Evolutionary conservation across 92 coral and sea anemone genomes (phyloP).

Genomic region (Muricea muricata): DNA sequence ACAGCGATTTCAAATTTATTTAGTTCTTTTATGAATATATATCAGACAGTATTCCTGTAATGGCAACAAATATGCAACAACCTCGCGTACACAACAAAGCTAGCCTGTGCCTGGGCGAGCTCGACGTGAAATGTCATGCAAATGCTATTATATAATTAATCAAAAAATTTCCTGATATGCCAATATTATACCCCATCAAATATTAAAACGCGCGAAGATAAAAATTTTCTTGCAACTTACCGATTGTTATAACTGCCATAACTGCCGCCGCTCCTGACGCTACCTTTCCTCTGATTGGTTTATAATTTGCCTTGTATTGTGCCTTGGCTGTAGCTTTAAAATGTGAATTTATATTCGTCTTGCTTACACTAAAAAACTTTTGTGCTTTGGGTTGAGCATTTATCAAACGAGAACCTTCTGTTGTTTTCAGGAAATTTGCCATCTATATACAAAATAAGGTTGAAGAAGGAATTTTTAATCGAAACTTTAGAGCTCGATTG

Average conservation of each 20-base stretch:
- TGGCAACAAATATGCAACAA: too few relatives aligned
- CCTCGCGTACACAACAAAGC: too few relatives aligned
- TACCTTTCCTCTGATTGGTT: constrained; percentile 42
- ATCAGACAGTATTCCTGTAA: too few relatives aligned
- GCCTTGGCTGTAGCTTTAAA: constrained; percentile 62
- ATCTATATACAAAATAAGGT: constrained; percentile 48
- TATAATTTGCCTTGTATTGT: constrained; percentile 54
- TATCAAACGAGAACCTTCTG: constrained; percentile 61
- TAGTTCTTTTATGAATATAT: too few relatives aligned
- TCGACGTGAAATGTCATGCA: too few relatives aligned
- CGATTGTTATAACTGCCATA: constrained; percentile 30
- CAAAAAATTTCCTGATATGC: too few relatives aligned
- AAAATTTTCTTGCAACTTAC: too few relatives aligned
- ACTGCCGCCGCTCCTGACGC: constrained; percentile 40
- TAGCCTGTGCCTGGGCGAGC: too few relatives aligned
- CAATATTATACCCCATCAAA: too few relatives aligned
- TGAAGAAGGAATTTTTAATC: neutral
- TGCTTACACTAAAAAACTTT: constrained; percentile 66
- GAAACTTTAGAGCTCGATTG: neutral
- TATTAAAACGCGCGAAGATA: too few relatives aligned
- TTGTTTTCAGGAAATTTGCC: constrained; percentile 61
- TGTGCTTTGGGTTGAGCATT: constrained; percentile 63
- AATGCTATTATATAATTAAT: too few relatives aligned
- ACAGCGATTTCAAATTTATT: too few relatives aligned
- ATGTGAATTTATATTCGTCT: constrained; percentile 59